Conservation (phyloP, 2,797 vertebrate genomes). For the Avahi laniger region DNA sequence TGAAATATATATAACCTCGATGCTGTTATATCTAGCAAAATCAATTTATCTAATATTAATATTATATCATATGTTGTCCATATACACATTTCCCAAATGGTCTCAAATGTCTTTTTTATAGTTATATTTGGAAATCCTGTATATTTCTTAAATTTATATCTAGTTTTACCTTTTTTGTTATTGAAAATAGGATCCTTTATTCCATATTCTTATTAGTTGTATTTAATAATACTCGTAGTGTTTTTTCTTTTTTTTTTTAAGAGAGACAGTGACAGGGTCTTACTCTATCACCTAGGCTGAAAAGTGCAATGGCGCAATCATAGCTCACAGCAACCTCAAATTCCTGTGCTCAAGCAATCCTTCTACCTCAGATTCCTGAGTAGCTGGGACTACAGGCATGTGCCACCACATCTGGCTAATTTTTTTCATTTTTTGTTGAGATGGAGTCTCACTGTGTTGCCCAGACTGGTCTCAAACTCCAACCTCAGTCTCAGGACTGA, state of each 20-base stretch:
- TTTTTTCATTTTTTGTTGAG: not conserved
- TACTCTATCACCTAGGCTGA: not conserved
- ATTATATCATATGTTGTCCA: not conserved
- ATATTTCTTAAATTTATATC: slow-evolving; percentile 27
- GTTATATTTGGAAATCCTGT: not conserved
- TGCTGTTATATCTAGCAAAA: slow-evolving; percentile 5
- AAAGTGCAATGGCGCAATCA: not conserved
- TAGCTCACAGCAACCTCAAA: not conserved
- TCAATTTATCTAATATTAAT: not conserved
- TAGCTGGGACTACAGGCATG: not conserved
- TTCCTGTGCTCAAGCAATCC: not conserved
- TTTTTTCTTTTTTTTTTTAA: not conserved
- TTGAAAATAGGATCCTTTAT: not conserved
- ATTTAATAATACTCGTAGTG: not conserved
- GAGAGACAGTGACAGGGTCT: not conserved
- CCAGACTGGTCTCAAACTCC: not conserved
- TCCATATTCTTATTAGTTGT: not conserved
- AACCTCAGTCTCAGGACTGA: not conserved
- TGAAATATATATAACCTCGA: not conserved
- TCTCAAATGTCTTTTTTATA: slow-evolving; percentile 8
- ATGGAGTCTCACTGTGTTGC: not conserved
- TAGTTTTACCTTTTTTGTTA: slow-evolving; percentile 21
- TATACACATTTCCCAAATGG: not conserved
- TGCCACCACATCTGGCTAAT: not conserved
- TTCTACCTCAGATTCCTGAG: not conserved